These are phyloP conservation scores for Lepidochrysops patricia DNA, from an alignment of 2,888 invertebrate genomes.

Conservation along the genomic window DNA sequence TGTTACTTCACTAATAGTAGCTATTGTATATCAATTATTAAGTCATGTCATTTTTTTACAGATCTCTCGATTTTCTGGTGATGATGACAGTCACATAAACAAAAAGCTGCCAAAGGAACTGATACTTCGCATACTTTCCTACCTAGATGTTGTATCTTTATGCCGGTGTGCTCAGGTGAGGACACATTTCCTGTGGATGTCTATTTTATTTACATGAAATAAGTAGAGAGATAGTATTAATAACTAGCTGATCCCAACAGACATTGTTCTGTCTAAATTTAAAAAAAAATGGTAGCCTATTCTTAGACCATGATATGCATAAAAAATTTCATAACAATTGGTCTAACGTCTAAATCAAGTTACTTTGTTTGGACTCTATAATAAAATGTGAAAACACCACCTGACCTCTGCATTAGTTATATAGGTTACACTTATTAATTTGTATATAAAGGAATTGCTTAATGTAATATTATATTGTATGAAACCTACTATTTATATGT, in stretches of 20 bases:
- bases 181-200: not conserved
- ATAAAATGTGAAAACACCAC: not conserved
- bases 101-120: conserved; percentile 97
- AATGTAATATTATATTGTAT: no score
- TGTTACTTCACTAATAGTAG: not conserved
- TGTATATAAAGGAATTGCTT: no score
- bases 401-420: not conserved
- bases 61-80: conserved; percentile 81
- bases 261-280: no score
- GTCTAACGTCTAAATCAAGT: not conserved
- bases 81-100: conserved; percentile 92
- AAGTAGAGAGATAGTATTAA: no score
- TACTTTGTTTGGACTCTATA: not conserved
- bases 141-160: conserved; percentile 94
- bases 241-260: no score
- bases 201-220: not conserved
- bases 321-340: no score
- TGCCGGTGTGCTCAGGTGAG: conserved; percentile 95
- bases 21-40: not conserved
- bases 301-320: no score
- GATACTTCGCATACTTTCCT: conserved; percentile 93
- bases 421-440: not conserved
- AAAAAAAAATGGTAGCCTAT: no score
- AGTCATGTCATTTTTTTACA: conserved; percentile 45
- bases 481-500: no score